Base-by-base conservation (phyloP, 1,140 invertebrate species). In the Meloidogyne hapla region DNA sequence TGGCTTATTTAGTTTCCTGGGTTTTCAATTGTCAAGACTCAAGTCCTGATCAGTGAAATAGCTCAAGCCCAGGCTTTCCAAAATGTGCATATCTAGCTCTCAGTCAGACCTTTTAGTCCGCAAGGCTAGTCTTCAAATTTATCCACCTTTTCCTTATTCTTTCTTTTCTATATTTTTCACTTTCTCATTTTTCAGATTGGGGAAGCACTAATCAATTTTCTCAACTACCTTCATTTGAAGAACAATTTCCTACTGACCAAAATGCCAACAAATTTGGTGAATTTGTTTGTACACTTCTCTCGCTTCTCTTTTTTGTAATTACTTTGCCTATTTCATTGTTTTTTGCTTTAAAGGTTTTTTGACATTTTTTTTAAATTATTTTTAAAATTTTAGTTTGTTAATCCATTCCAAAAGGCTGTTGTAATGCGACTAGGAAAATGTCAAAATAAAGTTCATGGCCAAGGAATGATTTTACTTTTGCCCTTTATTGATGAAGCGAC, bases 261-360 rank as follows among this genome's bases (percentile, higher is more conserved):
- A 10, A 23, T 79, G 10, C 38, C 5, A 28, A 62, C 13, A 28
- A 71, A 38, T 8, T 71, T 3, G 25, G 80, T 10, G 78, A 78
- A 28, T 33, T 33, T 42, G 4, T 71, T 28, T 74, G 75, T 64
- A 69, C 74, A n/a, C 8, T 45, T 0, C 40, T 82, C 9, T 76
- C 77, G 0, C 18, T 69, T 9, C 12, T 81, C 6, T 64, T 84
- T 42, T 23, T 82, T n/a, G 1, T 82, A 25, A 69, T 68, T 28
- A 83, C 81, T 8, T 45, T 82, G 8, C 81, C 81, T 5, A 66
- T 82, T 68, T 82, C 81, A 1, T 64, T 82, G 26, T 72, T 83
- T 42, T 84, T 82, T 56, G 61, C 75, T 63, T 48, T 82, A n/a
- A 82, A 82, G 65, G 80, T 81, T 64, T 45, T 13, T 56, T n/a